These are phyloP conservation scores for Bostrychus sinensis DNA, from an alignment of 2,113 vertebrate species.

Conservation along the genomic window DNA sequence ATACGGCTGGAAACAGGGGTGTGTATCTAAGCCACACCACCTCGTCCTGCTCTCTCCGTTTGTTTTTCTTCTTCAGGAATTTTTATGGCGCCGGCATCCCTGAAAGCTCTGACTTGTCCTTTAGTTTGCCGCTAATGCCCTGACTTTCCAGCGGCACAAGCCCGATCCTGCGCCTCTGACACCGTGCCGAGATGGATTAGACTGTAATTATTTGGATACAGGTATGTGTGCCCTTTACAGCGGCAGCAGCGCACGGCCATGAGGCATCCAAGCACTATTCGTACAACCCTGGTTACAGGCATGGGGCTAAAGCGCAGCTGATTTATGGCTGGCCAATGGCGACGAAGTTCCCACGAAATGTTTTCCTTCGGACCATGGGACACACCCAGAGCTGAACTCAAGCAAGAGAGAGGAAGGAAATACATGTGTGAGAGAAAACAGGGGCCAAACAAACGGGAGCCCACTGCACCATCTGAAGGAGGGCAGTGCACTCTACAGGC, in stretches of 20 bases:
- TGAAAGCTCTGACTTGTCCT: slow-evolving; percentile 44
- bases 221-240: slow-evolving; percentile 32
- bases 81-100: slow-evolving; percentile 71
- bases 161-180: slow-evolving; percentile 76
- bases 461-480: slow-evolving; percentile 26
- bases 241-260: slow-evolving; percentile 55
- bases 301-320: slow-evolving; percentile 84
- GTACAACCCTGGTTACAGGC: slow-evolving; percentile 67
- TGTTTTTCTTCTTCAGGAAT: slow-evolving; percentile 65
- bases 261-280: slow-evolving; percentile 75
- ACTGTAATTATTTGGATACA: slow-evolving; percentile 75
- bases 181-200: slow-evolving; percentile 80
- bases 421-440: slow-evolving; percentile 18
- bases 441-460: slow-evolving; percentile 11
- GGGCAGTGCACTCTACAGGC: slow-evolving; percentile 58
- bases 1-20: neutral
- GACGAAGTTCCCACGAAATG: slow-evolving; percentile 80
- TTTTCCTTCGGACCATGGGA: slow-evolving; percentile 81
- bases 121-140: slow-evolving; percentile 24
- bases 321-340: slow-evolving; percentile 90
- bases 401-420: slow-evolving; percentile 36
- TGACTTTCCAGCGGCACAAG: slow-evolving; percentile 32
- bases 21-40: neutral
- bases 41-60: slow-evolving; percentile 29
- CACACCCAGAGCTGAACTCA: slow-evolving; percentile 75